Evolutionary conservation across 2,797 vertebrate genomes (phyloP).

Genomic region (Bradypodion pumilum): DNA sequence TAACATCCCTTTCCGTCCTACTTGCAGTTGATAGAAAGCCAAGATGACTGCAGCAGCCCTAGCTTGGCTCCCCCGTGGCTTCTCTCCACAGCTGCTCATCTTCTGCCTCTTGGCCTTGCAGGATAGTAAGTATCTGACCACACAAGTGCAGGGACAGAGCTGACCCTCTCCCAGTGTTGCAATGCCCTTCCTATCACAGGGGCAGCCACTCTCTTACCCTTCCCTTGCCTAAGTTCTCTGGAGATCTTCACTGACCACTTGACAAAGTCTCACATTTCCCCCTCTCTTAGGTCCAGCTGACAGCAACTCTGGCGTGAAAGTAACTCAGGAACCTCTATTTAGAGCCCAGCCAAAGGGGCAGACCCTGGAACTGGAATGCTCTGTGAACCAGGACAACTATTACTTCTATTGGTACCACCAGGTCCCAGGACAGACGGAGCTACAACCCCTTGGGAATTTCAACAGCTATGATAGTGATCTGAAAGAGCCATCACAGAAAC

Average conservation of each 20-base stretch:
- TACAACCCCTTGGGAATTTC: neutral
- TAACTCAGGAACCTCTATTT: neutral
- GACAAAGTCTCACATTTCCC: neutral
- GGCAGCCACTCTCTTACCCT: neutral
- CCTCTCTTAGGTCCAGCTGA: neutral
- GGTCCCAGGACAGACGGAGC: neutral
- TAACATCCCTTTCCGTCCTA: neutral
- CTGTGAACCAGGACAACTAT: neutral
- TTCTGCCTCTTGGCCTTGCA: neutral
- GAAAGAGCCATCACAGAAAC: neutral
- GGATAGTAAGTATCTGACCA: neutral
- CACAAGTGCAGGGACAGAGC: no score
- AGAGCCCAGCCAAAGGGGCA: neutral
- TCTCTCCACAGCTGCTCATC: neutral
- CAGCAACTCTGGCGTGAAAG: neutral
- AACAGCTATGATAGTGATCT: neutral
- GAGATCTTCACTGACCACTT: neutral
- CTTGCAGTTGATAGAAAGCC: neutral
- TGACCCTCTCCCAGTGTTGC: neutral
- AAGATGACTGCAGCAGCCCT: neutral
- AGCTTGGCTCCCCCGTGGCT: neutral
- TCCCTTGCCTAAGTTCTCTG: neutral
- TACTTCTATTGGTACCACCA: slow-evolving; percentile 1
- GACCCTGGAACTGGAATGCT: neutral
- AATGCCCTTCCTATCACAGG: neutral